Percentiles rank a stretch among this genome's conserved stretches.
Evolutionary conservation across 2,888 invertebrate species (phyloP).

Genomic region (Nebria brevicollis): DNA sequence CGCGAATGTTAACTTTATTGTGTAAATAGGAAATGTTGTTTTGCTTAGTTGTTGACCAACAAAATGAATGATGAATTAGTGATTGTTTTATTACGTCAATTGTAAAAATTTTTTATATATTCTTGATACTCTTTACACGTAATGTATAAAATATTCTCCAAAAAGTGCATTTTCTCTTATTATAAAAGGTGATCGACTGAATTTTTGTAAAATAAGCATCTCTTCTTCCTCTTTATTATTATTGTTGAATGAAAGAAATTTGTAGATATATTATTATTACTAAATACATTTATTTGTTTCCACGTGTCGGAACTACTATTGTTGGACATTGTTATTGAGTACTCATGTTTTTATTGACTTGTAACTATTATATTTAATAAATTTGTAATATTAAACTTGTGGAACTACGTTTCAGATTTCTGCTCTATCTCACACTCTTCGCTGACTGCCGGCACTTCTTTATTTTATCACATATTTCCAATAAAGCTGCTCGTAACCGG

Average conservation of each 20-base stretch:
- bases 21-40: not conserved
- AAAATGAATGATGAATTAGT: not conserved
- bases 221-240: conserved; percentile 14
- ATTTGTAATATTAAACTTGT: conserved; percentile 8
- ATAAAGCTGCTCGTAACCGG: conserved; percentile 64
- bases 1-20: not conserved
- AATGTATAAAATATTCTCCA: not conserved
- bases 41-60: not conserved
- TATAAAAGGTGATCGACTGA: conserved; percentile 11
- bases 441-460: not conserved
- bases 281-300: not conserved
- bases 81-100: not conserved
- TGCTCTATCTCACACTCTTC: not conserved
- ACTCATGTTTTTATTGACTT: conserved; percentile 14
- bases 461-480: conserved; percentile 59
- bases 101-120: conserved; percentile 27
- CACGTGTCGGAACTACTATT: not conserved
- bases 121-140: conserved; percentile 44
- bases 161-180: conserved; percentile 1
- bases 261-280: not conserved
- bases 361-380: conserved; percentile 16
- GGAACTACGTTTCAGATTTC: not conserved
- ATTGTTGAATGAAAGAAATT: not conserved
- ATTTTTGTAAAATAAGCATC: conserved; percentile 8
- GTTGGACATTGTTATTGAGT: conserved; percentile 1